Conservation (phyloP, 2,113 vertebrate genomes). For the Tyto alba region DNA sequence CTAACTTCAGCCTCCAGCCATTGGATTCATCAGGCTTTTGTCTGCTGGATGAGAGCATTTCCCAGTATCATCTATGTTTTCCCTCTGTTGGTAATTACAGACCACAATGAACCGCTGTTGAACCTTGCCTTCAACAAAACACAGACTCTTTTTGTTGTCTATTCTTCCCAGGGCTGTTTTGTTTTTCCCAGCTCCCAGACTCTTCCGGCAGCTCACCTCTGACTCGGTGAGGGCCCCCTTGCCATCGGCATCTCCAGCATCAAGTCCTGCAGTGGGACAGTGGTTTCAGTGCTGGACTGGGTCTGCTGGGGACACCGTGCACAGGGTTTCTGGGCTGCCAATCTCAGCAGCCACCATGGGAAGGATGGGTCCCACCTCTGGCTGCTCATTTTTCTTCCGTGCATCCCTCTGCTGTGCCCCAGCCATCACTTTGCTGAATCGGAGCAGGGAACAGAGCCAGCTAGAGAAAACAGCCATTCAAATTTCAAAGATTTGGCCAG, state of each 20-base stretch:
- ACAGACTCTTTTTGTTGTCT: neutral
- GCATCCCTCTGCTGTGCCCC: neutral
- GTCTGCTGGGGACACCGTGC: neutral
- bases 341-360: neutral
- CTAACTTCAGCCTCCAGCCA: neutral
- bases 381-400: neutral
- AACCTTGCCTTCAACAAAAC: neutral
- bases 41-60: neutral
- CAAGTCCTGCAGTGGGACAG: accelerated
- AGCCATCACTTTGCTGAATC: neutral
- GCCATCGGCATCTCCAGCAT: neutral
- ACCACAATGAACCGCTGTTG: neutral
- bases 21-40: neutral
- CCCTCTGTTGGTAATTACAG: neutral
- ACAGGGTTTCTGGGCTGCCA: neutral
- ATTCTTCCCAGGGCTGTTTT: neutral
- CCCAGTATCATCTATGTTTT: neutral
- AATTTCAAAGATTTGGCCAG: neutral
- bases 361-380: neutral
- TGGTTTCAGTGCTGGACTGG: neutral
- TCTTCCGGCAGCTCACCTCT: neutral
- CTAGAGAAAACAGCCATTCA: neutral
- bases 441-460: neutral
- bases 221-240: neutral
- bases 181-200: neutral